Base-by-base conservation (phyloP, 1,140 invertebrate species). In the Zaprionus africanus region DNA sequence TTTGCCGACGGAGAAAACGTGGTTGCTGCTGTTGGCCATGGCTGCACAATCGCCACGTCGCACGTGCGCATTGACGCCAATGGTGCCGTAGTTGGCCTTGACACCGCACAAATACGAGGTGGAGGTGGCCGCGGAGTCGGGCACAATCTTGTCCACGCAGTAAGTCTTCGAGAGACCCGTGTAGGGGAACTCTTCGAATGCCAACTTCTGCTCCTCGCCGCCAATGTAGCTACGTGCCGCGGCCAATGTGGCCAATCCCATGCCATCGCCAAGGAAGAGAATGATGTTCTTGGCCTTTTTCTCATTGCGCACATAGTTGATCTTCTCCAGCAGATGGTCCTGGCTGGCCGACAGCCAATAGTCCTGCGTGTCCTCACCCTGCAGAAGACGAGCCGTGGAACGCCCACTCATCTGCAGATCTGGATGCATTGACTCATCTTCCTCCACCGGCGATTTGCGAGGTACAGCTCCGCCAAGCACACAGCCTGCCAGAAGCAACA, bases 101-200 rank as follows among this genome's bases (percentile, higher is more conserved):
- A 98, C 95, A 4, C 98, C 98, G 9, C 94, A 94, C n/a, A 98
- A 93, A 80, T 97, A 97, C 0, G 97, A 96, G 0, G 97, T 98
- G 0, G 92, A 80, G 0, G 96, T 95, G 12, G 94, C 95, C 0
- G 97, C 97, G 0, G 96, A 97, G 92, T 98, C 97, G 0, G 97
- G 94, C 0, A 96, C 95, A 94, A 97, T 96, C 26, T 94, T 94
- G 92, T 98, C 95, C 15, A 97, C 94, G 86, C 96, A 97, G 92
- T 98, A 98, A 0, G 97, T 98, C 96, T 97, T 97, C 0, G 95
- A 94, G 3, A 97, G 92, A 15, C 95, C 96, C 3, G 94, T 94
- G 61, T 95, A 93, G 4, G 96, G 97, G 82, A 97, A 97, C 68
- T 95, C 94, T 82, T 98, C 97, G 85, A 97, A 97, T 19, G 94